phyloP scores from a whole-genome alignment of 2,113 vertebrate genomes.

The Ibidorhyncha struthersii region DNA sequence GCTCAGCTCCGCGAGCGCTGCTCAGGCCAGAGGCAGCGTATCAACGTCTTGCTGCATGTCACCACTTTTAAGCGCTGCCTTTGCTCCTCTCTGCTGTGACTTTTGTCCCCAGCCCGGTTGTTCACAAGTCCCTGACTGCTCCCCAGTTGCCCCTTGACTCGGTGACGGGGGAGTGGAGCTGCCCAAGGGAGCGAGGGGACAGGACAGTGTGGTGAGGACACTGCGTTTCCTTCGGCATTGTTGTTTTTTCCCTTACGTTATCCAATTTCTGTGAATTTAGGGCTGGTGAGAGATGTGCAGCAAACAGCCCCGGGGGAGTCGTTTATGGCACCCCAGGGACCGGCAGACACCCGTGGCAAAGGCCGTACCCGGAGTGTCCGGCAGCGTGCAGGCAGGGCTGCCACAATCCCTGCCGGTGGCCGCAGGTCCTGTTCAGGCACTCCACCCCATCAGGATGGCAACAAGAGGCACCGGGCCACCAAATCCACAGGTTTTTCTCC shows the following conservation, averaged over 20 bases:
- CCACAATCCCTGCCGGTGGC: background rate
- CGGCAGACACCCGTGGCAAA: background rate
- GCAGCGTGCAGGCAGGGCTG: background rate
- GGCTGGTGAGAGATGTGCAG: background rate
- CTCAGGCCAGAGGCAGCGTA: background rate
- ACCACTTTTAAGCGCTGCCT: fast-evolving
- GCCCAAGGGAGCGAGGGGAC: conserved; percentile 23
- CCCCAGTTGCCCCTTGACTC: background rate
- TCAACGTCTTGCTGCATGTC: fast-evolving
- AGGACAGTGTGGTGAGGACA: background rate
- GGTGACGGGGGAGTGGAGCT: background rate
- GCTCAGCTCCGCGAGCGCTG: background rate
- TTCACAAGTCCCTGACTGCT: background rate
- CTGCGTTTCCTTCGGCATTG: background rate
- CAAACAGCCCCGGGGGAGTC: background rate
- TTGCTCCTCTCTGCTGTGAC: background rate
- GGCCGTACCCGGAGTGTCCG: fast-evolving
- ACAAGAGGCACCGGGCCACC: background rate
- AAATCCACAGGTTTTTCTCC: fast-evolving
- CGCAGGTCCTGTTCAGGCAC: background rate
- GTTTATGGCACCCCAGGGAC: background rate
- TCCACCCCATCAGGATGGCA: fast-evolving
- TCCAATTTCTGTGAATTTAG: background rate
- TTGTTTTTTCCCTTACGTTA: conserved; percentile 12
- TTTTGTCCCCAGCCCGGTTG: background rate